Base-by-base conservation (phyloP, 2,797 vertebrate genomes). In the Acanthopagrus latus region DNA sequence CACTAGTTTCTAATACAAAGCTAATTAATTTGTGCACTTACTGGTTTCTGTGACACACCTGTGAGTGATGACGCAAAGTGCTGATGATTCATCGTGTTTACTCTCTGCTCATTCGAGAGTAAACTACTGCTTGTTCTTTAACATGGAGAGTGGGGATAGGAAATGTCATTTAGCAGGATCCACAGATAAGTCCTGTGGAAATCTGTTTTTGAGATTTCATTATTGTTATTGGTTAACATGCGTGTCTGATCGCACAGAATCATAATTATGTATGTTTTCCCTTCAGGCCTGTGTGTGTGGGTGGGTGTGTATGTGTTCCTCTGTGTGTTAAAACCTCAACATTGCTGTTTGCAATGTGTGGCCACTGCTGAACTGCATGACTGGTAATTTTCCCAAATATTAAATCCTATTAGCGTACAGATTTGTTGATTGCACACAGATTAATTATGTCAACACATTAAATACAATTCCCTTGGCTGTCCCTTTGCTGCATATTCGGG, bases 361-460 rank as follows among this genome's bases (percentile, higher is more conserved):
- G 18, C 58, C 54, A 55, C 18, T 33, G 27, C 46, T 43, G 17
- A 57, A 46, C 54, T 58, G 62, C 67, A 17, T 56, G 20, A 62
- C 16, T 9, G 64, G 46, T 12, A 16, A 68, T 29, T 69, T 79
- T 11, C 21, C 46, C 60, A 48, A 64, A 66, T 47, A 6, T 65
- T 63, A 70, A 78, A 76, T 71, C 54, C 44, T 72, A 57, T 80
- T 71, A 51, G n/a, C 0, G 4, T 46, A 57, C 21, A 54, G 29
- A 51, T 70, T 71, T 78, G 33, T 72, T 83, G 51, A 84, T 63
- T 74, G 25, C 51, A 55, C 21, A 60, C 72, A 27, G 38, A 78
- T 64, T 57, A 78, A 74, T 57, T 58, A 57, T 50, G 7, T n/a
- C 43, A 68, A 76, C 27, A 78, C 20, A 62, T 51, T 8, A 27